A percentile compares a stretch with the other conserved stretches of the same genome.
Evolutionary conservation across 2,888 invertebrate genomes (phyloP).

Genomic region (Encarsia formosa): DNA sequence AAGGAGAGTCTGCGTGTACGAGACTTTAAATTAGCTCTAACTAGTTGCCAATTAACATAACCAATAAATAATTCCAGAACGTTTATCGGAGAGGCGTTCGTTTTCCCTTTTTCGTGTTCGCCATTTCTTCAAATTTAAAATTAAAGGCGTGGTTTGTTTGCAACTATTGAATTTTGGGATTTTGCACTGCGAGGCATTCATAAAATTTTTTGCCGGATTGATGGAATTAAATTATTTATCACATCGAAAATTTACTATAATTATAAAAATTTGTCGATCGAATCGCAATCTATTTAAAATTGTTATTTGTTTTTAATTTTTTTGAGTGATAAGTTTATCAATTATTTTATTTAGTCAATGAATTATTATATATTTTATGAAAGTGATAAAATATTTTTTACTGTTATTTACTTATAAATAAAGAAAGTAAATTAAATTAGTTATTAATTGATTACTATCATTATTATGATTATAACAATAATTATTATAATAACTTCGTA

Average conservation of each 20-base stretch:
- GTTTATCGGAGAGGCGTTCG: neutral
- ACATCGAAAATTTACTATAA: no score
- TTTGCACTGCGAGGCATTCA: neutral
- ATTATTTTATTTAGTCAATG: no score
- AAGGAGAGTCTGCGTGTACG: conserved; percentile 9
- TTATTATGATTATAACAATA: no score
- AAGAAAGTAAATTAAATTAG: no score
- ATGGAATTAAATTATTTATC: neutral
- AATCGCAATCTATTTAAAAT: no score
- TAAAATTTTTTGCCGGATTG: neutral
- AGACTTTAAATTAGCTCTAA: conserved; percentile 26
- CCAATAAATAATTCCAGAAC: conserved; percentile 15
- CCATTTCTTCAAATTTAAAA: neutral
- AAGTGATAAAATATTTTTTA: no score
- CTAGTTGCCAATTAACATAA: conserved; percentile 29
- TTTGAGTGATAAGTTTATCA: no score
- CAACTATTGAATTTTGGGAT: neutral
- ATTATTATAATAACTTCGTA: no score
- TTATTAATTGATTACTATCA: no score
- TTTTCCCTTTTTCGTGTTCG: neutral
- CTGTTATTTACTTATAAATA: no score
- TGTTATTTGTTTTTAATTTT: no score
- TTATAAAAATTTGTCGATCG: conserved; percentile 8
- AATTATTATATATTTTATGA: no score
- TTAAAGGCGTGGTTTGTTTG: neutral